Evolutionary conservation across 2,888 invertebrate species (phyloP), one percentile per base, ranked within the genome.

Genomic region (Zaprionus lineosus): DNA sequence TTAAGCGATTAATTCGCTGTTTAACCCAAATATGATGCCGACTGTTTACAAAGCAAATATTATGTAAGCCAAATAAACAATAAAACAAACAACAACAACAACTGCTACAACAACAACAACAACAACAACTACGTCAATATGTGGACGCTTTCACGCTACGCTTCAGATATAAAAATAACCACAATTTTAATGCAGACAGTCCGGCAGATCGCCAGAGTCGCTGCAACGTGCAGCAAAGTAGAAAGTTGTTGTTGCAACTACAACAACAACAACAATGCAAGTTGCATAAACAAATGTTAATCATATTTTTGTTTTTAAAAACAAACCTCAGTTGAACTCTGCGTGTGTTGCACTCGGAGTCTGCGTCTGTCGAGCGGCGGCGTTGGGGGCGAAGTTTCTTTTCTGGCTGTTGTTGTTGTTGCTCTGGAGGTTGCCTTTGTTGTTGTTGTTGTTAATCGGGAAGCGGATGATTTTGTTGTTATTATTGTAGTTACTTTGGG

Each of bases 101-200:
- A 31, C 5, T 50, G 50, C 24, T 41, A n/a, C 7, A 33, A 40
- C 26, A 11, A 16, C 5, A 44, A 12, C 43, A 53, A 43, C 43
- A 52, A 40, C 40, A 56, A 33, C 21, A 41, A 31, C 26, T 44
- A 41, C n/a, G n/a, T 46, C 40, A 19, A 50, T n/a, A n/a, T n/a
- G n/a, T 52, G 39, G 39, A 36, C 52, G 59, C 82, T 78, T 82
- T 82, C 82, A 75, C 82, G 77, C 73, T 57, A 82, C 82, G 75
- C 78, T 78, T 67, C 73, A 67, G 51, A 63, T 57, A 64, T 62
- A 52, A 60, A 75, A 59, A 75, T 65, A 73, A 75, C 63, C 53
- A 61, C 59, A 43, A 58, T 18, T 57, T n/a, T 8, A 53, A 62
- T 31, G 60, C 65, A 37, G 59, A 70, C 73, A 72, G 73, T 33